Evolutionary conservation across 92 coral and sea anemone genomes (phyloP).

Genomic region (Chrysogorgia sp.): DNA sequence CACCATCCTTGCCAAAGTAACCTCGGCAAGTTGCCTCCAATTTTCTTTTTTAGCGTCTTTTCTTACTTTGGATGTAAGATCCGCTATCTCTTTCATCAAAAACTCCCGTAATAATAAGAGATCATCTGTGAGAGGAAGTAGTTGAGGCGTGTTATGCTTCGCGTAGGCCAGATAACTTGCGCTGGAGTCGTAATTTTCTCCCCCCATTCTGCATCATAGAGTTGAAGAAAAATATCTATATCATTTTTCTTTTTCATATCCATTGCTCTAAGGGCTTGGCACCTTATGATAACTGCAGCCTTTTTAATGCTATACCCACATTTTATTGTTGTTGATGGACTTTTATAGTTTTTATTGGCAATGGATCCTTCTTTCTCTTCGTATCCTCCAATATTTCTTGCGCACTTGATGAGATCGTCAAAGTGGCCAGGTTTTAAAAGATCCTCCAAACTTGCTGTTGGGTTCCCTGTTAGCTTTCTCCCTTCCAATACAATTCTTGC

Average conservation of each 20-base stretch:
- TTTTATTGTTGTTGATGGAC: constrained; percentile 8
- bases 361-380: constrained; percentile 7
- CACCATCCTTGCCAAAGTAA: constrained; percentile 47
- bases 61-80: not conserved
- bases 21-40: constrained; percentile 51
- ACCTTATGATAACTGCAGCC: not conserved
- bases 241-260: not conserved
- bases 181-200: not conserved
- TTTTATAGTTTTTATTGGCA: not conserved
- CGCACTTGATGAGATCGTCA: constrained; percentile 23
- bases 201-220: constrained; percentile 5
- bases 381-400: constrained; percentile 10
- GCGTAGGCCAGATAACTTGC: not conserved
- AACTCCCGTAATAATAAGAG: not conserved
- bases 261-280: constrained; percentile 3
- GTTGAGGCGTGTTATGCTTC: constrained; percentile 3
- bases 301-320: constrained; percentile 13
- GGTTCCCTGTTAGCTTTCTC: not conserved
- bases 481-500: constrained; percentile 6
- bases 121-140: constrained; percentile 2
- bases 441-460: not conserved
- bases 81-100: not conserved
- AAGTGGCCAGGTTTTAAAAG: constrained; percentile 29
- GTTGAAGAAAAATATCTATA: constrained; percentile 7
- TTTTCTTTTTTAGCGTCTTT: not conserved